Conservation (phyloP, 2,797 vertebrate species). For the Acanthiza pusilla region DNA sequence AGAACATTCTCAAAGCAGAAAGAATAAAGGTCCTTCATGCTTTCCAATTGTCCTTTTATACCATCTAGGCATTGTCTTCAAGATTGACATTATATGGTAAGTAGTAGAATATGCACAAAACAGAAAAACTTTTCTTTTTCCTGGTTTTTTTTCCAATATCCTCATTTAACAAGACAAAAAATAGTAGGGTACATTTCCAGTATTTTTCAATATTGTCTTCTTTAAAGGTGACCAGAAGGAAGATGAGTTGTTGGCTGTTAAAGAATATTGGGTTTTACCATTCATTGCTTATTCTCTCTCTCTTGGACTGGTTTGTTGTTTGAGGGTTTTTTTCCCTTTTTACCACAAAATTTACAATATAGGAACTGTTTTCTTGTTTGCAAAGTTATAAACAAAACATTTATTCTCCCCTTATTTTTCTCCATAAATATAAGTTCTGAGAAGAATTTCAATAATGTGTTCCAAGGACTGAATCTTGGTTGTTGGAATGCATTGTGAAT, state of each 20-base stretch:
- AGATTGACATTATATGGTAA: not conserved
- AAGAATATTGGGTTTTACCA: not conserved
- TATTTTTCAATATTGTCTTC: not conserved
- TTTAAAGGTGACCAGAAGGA: not conserved
- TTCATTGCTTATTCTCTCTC: not conserved
- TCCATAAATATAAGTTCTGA: not conserved
- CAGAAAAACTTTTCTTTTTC: not conserved
- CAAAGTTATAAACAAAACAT: not conserved
- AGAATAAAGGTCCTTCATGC: not conserved
- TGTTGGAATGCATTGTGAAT: not conserved
- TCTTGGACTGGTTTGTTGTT: not conserved
- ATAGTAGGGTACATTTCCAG: not conserved
- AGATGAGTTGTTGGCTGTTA: not conserved
- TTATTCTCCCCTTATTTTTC: not conserved
- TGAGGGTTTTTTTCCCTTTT: rapidly evolving
- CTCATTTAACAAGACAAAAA: not conserved
- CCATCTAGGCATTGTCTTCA: not conserved
- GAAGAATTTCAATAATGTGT: not conserved
- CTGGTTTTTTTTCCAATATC: not conserved
- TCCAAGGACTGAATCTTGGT: not conserved
- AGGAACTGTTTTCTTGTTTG: not conserved
- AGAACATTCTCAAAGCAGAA: not conserved
- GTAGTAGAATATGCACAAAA: not conserved
- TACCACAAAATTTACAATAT: not conserved
- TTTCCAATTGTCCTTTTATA: not conserved